These are phyloP conservation scores for Cloeon dipterum DNA, from an alignment of 2,888 invertebrate species.

Conservation along the genomic window DNA sequence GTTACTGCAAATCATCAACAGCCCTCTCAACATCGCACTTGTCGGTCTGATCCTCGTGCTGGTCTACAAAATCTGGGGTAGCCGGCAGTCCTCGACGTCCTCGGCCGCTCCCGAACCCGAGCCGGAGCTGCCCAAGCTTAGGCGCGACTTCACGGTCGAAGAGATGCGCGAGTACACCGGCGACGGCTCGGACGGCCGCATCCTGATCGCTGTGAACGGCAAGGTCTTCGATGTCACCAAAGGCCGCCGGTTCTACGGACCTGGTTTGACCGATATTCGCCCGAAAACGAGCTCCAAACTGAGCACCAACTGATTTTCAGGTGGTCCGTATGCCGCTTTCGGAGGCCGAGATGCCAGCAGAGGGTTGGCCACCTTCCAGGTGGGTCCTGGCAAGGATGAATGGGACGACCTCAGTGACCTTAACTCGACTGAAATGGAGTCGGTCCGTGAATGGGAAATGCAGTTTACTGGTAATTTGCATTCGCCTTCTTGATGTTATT, in stretches of 20 bases:
- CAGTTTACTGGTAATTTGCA: conserved; percentile 90
- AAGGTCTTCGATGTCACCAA: conserved; percentile 87
- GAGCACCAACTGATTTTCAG: conserved; percentile 27
- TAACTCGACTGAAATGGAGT: conserved; percentile 81
- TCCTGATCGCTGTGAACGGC: conserved; percentile 82
- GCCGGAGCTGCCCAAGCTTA: conserved; percentile 53
- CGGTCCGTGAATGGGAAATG: conserved; percentile 89
- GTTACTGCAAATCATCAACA: conserved; percentile 32
- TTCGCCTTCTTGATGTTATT: too few relatives aligned
- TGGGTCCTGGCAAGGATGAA: conserved; percentile 55
- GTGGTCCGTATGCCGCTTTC: conserved; percentile 83
- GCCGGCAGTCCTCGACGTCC: conserved; percentile 12
- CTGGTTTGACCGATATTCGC: conserved; percentile 40
- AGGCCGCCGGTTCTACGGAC: conserved; percentile 80
- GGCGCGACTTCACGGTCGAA: conserved; percentile 68
- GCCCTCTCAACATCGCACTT: conserved; percentile 45
- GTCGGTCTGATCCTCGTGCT: conserved; percentile 43
- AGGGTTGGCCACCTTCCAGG: conserved; percentile 81
- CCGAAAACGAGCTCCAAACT: too few relatives aligned
- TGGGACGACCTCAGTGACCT: conserved; percentile 93
- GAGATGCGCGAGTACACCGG: conserved; percentile 78
- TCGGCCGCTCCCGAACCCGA: conserved; percentile 19
- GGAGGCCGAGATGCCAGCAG: conserved; percentile 90
- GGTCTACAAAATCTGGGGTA: conserved; percentile 49
- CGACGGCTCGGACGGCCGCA: conserved; percentile 59